A percentile compares a stretch with the other conserved stretches of the same genome.
phyloP scores from a whole-genome alignment of 1,140 invertebrate genomes.

The Aphis craccivora region DNA sequence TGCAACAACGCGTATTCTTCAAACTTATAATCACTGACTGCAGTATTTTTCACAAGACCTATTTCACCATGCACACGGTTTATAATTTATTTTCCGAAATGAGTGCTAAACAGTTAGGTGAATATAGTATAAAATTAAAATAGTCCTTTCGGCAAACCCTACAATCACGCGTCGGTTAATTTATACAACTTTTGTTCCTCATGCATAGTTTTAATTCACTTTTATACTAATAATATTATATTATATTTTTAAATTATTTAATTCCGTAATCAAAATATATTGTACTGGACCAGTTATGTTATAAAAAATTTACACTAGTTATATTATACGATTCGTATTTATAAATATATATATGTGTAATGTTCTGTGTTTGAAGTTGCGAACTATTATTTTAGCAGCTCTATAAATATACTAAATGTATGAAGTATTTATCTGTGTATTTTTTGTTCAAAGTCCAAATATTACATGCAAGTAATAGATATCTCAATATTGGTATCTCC shows the following conservation, averaged over 20 bases:
- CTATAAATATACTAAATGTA: background rate
- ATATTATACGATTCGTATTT: background rate
- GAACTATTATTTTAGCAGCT: constrained; percentile 6
- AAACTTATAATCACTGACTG: background rate
- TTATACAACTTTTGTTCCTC: constrained; percentile 27
- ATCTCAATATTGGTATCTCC: too few relatives aligned
- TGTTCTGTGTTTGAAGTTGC: background rate
- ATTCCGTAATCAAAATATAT: constrained; percentile 14
- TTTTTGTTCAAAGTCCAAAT: background rate
- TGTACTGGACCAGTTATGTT: constrained; percentile 43
- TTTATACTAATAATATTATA: constrained; percentile 32
- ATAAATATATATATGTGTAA: constrained; percentile 22
- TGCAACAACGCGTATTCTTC: background rate
- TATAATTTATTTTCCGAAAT: background rate
- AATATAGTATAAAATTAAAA: background rate
- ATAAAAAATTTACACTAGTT: constrained; percentile 18
- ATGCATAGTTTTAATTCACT: constrained; percentile 21
- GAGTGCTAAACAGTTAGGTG: background rate
- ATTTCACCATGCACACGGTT: background rate
- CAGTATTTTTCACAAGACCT: background rate
- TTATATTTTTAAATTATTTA: constrained; percentile 30
- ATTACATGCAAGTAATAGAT: too few relatives aligned
- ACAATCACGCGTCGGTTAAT: background rate
- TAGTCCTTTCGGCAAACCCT: background rate
- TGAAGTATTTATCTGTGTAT: background rate